Conservation (phyloP, 2,797 vertebrate species). For the Miichthys miiuy region DNA sequence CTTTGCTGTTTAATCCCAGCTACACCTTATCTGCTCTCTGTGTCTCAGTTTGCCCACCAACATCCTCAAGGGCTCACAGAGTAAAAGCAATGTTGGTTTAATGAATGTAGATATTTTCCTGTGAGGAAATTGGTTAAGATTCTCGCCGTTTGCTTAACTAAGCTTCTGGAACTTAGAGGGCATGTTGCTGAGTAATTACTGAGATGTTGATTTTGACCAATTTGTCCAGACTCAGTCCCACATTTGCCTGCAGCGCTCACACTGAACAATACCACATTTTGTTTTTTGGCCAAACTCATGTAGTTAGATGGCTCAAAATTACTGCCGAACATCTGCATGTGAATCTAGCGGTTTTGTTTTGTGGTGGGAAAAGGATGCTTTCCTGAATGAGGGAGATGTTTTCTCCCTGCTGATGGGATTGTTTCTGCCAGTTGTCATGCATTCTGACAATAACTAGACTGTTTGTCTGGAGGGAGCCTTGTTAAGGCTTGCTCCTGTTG, state of each 20-base stretch:
- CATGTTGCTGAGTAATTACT: conserved; percentile 47
- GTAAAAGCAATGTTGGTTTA: conserved; percentile 44
- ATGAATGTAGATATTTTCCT: conserved; percentile 48
- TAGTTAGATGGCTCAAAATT: conserved; percentile 12
- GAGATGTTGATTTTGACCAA: conserved; percentile 30
- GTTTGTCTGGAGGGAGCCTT: conserved; percentile 37
- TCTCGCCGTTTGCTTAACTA: conserved; percentile 48
- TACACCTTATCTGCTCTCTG: conserved; percentile 21
- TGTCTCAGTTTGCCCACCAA: conserved; percentile 18
- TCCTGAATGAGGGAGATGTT: conserved; percentile 30
- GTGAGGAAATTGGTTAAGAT: conserved; percentile 63
- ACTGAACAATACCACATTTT: conserved; percentile 39
- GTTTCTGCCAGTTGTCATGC: conserved; percentile 52
- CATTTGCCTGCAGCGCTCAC: background rate
- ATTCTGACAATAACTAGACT: conserved; percentile 49
- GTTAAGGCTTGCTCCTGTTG: conserved; percentile 23
- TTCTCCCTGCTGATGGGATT: conserved; percentile 39
- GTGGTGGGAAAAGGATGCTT: conserved; percentile 35
- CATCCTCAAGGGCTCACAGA: background rate
- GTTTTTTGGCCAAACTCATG: conserved; percentile 25
- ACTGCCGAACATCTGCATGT: conserved; percentile 26
- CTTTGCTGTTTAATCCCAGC: conserved; percentile 15
- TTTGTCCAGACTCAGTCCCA: conserved; percentile 6
- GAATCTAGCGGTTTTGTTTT: conserved; percentile 35
- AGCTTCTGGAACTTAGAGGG: conserved; percentile 26